A percentile compares a stretch with the other conserved stretches of the same genome.
Conservation (phyloP, 2,113 vertebrate species). For the Solenodon paradoxus region DNA sequence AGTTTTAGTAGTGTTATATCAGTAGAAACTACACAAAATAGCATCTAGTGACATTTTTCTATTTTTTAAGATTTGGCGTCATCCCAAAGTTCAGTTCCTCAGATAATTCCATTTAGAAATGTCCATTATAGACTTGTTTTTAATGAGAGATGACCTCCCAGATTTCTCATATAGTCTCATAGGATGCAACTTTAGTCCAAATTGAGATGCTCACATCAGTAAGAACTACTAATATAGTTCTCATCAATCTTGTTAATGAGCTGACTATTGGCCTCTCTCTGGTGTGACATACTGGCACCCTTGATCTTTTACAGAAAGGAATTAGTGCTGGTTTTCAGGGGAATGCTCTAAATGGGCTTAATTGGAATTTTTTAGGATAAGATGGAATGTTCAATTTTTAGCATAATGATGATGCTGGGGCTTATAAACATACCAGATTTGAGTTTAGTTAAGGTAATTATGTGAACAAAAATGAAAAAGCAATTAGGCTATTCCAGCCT, state of each 20-base stretch:
- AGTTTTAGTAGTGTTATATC: neutral
- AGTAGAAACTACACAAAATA: neutral
- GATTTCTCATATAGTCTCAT: neutral
- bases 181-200: neutral
- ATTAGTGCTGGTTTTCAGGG: constrained; percentile 42
- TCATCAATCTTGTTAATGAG: constrained; percentile 71
- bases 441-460: constrained; percentile 55
- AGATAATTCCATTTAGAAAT: neutral
- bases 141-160: constrained; percentile 5
- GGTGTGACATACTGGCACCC: constrained; percentile 34
- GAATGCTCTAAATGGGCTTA: constrained; percentile 52
- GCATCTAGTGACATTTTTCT: neutral
- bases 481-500: constrained; percentile 4
- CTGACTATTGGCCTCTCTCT: constrained; percentile 16
- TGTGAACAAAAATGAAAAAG: constrained; percentile 39
- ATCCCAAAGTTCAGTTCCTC: neutral
- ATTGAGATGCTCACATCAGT: neutral
- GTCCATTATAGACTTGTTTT: neutral
- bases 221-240: neutral
- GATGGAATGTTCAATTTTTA: constrained; percentile 52
- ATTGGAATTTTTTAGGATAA: constrained; percentile 60
- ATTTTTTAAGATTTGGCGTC: neutral
- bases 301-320: constrained; percentile 57
- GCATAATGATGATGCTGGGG: constrained; percentile 61
- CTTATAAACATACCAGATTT: constrained; percentile 51